phyloP scores from a whole-genome alignment of 2,888 invertebrate species.

The Acrobasis suavella region DNA sequence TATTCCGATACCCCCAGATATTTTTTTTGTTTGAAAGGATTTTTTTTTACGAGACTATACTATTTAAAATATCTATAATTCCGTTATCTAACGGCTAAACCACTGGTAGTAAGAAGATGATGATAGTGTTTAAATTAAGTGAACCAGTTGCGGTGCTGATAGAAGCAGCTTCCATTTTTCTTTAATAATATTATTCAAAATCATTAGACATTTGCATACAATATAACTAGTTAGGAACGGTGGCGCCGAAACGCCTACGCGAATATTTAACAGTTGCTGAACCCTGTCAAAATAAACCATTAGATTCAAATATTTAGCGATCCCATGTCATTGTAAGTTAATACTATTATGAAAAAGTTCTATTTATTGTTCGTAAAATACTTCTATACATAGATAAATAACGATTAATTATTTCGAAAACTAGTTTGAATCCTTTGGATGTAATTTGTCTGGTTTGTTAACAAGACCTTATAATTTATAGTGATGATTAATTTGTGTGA shows the following conservation, averaged over 20 bases:
- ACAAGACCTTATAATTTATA: slow-evolving; percentile 24
- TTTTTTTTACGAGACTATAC: no score
- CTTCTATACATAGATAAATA: slow-evolving; percentile 23
- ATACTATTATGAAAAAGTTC: slow-evolving; percentile 24
- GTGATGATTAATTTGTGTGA: slow-evolving; percentile 24
- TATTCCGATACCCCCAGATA: no score
- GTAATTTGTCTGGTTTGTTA: slow-evolving; percentile 25
- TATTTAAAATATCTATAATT: no score
- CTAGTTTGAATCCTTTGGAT: slow-evolving; percentile 23
- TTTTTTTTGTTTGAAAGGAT: no score
- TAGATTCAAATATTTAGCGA: slow-evolving; percentile 9
- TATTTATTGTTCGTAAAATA: slow-evolving; percentile 21
- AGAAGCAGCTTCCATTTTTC: slow-evolving; percentile 62
- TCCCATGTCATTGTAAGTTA: not conserved
- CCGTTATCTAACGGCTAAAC: not conserved
- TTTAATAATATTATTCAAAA: slow-evolving; percentile 70
- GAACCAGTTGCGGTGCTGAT: slow-evolving; percentile 59
- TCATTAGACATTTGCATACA: slow-evolving; percentile 72
- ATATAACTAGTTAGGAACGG: slow-evolving; percentile 60
- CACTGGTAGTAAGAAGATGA: slow-evolving; percentile 39
- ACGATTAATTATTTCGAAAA: slow-evolving; percentile 28
- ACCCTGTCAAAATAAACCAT: slow-evolving; percentile 34
- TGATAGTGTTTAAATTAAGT: slow-evolving; percentile 39
- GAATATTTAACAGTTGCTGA: slow-evolving; percentile 28
- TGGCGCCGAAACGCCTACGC: slow-evolving; percentile 67